Percentiles rank a stretch among this genome's conserved stretches.
Evolutionary conservation across 2,113 vertebrate genomes (phyloP).

Genomic region (Thalassoma bifasciatum): DNA sequence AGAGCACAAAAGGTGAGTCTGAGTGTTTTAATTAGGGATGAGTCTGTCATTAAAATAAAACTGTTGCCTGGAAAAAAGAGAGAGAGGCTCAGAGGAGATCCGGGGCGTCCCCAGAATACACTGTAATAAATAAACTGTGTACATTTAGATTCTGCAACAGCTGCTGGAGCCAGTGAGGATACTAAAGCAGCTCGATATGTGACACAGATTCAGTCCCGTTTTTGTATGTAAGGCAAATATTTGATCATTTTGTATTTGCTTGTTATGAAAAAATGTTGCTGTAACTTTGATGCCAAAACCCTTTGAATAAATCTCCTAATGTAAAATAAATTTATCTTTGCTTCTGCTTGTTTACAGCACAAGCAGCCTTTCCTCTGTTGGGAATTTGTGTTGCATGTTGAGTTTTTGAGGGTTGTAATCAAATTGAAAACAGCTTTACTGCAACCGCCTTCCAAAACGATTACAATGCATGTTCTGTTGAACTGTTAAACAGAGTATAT

Average conservation of each 20-base stretch:
- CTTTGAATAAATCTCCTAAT: no score
- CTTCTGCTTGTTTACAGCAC: no score
- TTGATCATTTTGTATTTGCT: background rate
- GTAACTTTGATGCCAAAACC: no score
- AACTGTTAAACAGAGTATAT: no score
- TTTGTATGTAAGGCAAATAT: background rate
- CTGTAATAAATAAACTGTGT: background rate
- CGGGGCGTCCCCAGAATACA: background rate
- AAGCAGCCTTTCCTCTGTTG: no score
- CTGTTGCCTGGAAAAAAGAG: background rate
- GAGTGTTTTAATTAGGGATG: slow-evolving; percentile 29
- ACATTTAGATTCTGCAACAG: background rate
- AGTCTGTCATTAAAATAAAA: slow-evolving; percentile 16
- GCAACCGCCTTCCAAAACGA: no score
- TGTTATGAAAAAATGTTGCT: no score
- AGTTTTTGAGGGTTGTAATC: no score
- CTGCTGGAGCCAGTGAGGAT: background rate
- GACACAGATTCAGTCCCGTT: background rate
- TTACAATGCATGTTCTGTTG: no score
- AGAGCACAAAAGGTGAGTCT: slow-evolving; percentile 16
- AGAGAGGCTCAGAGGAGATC: background rate
- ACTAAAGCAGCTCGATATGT: background rate
- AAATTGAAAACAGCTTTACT: no score
- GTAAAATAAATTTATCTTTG: no score
- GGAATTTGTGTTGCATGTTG: no score